These are phyloP conservation scores for Microctenopoma stevenorrisi DNA, from an alignment of 2,797 vertebrate genomes.

Conservation along the genomic window DNA sequence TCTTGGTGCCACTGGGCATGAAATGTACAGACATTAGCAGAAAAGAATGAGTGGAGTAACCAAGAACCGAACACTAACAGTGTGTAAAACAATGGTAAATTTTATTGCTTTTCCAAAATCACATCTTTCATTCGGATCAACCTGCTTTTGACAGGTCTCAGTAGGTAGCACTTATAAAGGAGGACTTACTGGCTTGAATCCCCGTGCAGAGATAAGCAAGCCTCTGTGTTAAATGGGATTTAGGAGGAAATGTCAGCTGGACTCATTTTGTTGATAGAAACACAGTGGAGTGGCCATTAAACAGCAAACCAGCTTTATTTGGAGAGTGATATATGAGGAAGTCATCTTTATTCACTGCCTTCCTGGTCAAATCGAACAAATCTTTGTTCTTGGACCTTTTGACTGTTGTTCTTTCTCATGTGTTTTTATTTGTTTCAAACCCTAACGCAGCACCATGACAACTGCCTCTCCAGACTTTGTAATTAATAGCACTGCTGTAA, in stretches of 20 bases:
- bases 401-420: background rate
- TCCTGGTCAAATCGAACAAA: conserved; percentile 57
- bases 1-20: conserved; percentile 24
- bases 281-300: conserved; percentile 68
- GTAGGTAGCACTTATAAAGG: conserved; percentile 33
- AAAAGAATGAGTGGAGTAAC: conserved; percentile 1
- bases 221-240: conserved; percentile 57
- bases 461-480: conserved; percentile 22
- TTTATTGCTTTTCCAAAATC: conserved; percentile 20
- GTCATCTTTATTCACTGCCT: conserved; percentile 68
- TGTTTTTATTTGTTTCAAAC: conserved; percentile 14
- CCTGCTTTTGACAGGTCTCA: conserved; percentile 19
- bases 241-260: conserved; percentile 62
- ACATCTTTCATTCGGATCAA: conserved; percentile 31
- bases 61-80: conserved; percentile 6
- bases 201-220: conserved; percentile 42
- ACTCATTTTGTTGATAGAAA: conserved; percentile 72
- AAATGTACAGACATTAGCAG: conserved; percentile 1
- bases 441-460: conserved; percentile 9
- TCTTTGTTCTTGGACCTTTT: conserved; percentile 31
- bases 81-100: background rate
- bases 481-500: conserved; percentile 68
- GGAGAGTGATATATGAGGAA: conserved; percentile 64
- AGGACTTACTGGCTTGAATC: conserved; percentile 47
- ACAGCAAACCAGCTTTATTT: conserved; percentile 69